phyloP scores from a whole-genome alignment of 1,140 invertebrate species.

The Platyscapa corneri region DNA sequence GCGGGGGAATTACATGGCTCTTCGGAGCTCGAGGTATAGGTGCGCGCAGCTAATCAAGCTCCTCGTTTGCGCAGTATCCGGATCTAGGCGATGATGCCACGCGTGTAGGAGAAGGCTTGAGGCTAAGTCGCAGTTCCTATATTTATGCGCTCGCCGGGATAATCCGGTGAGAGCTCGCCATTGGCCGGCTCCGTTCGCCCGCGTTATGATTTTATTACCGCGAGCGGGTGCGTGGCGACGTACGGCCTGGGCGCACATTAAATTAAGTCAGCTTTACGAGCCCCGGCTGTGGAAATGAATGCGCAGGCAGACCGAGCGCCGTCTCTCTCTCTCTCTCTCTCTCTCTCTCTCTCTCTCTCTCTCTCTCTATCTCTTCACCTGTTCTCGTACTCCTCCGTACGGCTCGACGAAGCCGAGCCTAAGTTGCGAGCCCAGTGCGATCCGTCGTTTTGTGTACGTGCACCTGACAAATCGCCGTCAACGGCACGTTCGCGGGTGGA shows the following conservation, averaged over 20 bases:
- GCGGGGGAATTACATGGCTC: no score
- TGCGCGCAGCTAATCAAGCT: not conserved
- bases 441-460: no score
- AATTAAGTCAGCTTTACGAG: slow-evolving; percentile 70
- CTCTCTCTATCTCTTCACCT: not conserved
- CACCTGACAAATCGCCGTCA: no score
- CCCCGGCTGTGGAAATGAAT: slow-evolving; percentile 28
- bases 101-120: no score
- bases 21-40: no score
- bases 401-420: no score
- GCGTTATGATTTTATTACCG: slow-evolving; percentile 64
- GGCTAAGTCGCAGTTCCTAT: not conserved
- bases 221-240: slow-evolving; percentile 42
- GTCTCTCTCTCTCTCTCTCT: no score
- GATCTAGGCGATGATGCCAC: not conserved
- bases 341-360: no score
- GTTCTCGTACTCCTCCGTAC: no score
- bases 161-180: slow-evolving; percentile 47
- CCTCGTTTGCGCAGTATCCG: not conserved
- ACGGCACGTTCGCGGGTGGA: no score
- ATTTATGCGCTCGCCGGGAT: slow-evolving; percentile 46
- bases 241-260: slow-evolving; percentile 57
- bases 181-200: slow-evolving; percentile 18
- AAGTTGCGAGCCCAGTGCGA: no score
- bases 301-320: not conserved